phyloP scores from a whole-genome alignment of 92 coral and sea anemone species.

The Epizoanthus illoricatus region DNA sequence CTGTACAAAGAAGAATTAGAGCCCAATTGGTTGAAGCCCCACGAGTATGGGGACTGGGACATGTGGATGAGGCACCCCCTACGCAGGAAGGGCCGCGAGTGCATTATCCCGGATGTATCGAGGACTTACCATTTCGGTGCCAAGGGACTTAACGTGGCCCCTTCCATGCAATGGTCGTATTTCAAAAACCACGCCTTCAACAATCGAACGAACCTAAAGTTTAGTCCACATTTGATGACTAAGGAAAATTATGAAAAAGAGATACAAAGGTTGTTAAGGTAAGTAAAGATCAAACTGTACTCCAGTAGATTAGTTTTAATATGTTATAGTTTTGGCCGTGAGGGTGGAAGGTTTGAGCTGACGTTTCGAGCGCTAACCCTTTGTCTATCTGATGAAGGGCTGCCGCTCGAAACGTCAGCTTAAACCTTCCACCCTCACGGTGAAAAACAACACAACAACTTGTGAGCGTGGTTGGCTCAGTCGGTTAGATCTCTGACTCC shows the following conservation, averaged over 20 bases:
- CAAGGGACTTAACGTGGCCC: conserved; percentile 58
- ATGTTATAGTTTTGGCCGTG: not conserved
- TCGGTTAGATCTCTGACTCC: no score
- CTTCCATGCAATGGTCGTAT: conserved; percentile 44
- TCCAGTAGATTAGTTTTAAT: not conserved
- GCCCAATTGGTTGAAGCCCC: conserved; percentile 51
- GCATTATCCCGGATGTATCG: conserved; percentile 62
- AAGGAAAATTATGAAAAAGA: conserved; percentile 51
- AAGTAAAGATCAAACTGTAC: not conserved
- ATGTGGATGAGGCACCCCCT: conserved; percentile 50
- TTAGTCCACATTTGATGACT: conserved; percentile 52
- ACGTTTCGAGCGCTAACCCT: no score
- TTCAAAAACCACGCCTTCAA: conserved; percentile 59
- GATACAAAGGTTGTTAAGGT: conserved; percentile 49
- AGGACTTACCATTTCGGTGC: conserved; percentile 64
- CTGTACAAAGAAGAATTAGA: conserved; percentile 63
- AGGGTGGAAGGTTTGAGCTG: no score
- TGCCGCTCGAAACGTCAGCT: no score
- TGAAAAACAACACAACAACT: no score
- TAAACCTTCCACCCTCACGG: no score
- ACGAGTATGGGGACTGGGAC: conserved; percentile 57
- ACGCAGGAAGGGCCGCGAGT: conserved; percentile 54
- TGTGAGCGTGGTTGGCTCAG: no score
- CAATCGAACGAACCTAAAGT: conserved; percentile 31
- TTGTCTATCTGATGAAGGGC: no score